These are phyloP conservation scores for Drosophila dives DNA, from an alignment of 2,888 invertebrate species.

Conservation along the genomic window DNA sequence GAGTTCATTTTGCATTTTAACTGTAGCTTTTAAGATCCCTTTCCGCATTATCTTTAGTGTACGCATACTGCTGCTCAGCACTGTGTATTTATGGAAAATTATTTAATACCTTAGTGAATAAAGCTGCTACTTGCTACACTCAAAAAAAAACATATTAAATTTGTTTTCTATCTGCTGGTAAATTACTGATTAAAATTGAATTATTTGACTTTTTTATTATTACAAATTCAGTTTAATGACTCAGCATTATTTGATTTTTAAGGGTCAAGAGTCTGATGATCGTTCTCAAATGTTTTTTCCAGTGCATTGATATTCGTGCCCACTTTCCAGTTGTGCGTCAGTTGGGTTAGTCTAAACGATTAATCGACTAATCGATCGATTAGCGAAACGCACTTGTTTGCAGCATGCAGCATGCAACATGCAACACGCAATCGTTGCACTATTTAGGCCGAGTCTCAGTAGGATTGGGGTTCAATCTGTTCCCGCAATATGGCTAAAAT, in stretches of 20 bases:
- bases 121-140: conserved; percentile 39
- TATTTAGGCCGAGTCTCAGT: conserved; percentile 20
- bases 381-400: conserved; percentile 30
- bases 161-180: background rate
- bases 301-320: background rate
- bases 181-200: background rate
- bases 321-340: conserved; percentile 43
- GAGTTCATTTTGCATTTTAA: conserved; percentile 50
- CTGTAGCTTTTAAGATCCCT: conserved; percentile 36
- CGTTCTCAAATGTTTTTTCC: background rate
- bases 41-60: conserved; percentile 14
- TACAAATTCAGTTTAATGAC: background rate
- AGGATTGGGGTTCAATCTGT: conserved; percentile 4
- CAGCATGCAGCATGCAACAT: conserved; percentile 15
- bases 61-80: conserved; percentile 28
- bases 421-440: conserved; percentile 15
- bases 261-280: background rate
- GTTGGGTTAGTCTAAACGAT: conserved; percentile 1
- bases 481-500: conserved; percentile 44
- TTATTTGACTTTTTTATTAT: background rate
- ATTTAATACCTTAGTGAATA: conserved; percentile 66
- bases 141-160: background rate
- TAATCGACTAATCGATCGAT: conserved; percentile 52
- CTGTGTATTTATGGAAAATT: conserved; percentile 71
- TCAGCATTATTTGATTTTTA: background rate